Percentiles rank a stretch among this genome's conserved stretches.
phyloP scores from a whole-genome alignment of 1,140 invertebrate genomes.

The Aphaenogaster floridana region DNA sequence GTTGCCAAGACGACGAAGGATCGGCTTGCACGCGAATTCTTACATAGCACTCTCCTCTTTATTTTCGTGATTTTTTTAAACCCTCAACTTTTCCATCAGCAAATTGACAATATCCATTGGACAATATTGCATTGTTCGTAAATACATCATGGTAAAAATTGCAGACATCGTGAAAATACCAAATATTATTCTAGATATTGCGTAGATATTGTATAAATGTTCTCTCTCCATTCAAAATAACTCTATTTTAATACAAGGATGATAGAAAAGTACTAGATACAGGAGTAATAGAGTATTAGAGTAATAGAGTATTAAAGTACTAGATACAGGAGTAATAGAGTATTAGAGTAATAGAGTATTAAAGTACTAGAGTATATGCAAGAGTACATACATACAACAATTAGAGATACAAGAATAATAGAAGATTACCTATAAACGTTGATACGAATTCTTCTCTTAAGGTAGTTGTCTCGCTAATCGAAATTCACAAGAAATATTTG shows the following conservation, averaged over 20 bases:
- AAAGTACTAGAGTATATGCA: too few relatives aligned
- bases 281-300: neutral
- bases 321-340: neutral
- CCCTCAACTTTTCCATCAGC: neutral
- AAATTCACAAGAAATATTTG: too few relatives aligned
- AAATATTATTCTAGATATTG: neutral
- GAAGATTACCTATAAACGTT: neutral
- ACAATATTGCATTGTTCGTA: neutral
- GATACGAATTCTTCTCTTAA: neutral
- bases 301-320: too few relatives aligned
- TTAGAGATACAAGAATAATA: neutral
- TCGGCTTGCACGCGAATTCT: neutral
- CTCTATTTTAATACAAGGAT: neutral
- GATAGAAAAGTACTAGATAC: neutral
- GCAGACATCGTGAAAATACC: neutral
- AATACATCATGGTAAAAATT: neutral
- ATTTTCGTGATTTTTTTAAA: constrained; percentile 12
- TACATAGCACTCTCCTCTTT: neutral
- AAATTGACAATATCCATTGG: neutral
- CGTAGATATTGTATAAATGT: neutral
- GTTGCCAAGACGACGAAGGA: constrained; percentile 8
- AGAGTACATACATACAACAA: too few relatives aligned
- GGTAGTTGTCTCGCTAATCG: too few relatives aligned
- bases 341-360: neutral
- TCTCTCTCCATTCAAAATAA: neutral